Base-by-base conservation (phyloP, 2,888 invertebrate genomes). In the Lacanobia wlatinum region DNA sequence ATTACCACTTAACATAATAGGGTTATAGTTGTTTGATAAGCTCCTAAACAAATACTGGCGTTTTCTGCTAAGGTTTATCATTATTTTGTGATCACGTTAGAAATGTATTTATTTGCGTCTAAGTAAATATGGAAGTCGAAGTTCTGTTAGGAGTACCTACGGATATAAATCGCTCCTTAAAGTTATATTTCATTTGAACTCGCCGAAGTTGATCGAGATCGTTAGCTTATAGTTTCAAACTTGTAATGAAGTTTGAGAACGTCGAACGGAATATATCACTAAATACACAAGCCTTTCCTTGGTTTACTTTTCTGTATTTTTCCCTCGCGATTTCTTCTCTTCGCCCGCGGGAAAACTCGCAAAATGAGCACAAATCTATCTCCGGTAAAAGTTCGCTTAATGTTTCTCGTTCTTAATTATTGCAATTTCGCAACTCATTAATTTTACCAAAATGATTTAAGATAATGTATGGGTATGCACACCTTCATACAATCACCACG, bases 181-280 rank as follows among this genome's bases (percentile, higher is more conserved):
- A 76, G 58, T 69, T 74, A 65, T 70, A 66, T 70, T 74, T 85
- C 3, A 76, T 74, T 72, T 71, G 50, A 56, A 66, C 59, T 62
- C 53, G 28, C 53, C 43, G 50, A 79, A 72, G 61, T 70, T 56
- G 58, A 43, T 50, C 50, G 64, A 58, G 68, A 74, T 76, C 74
- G 72, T 74, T 84, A 78, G 34, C 70, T 73, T 64, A 65, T 67
- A 68, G 68, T 72, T 83, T 69, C 63, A 59, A 85, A 83, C 48
- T 79, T 73, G 56, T 66, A 67, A 76, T 73, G 65, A 83, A 76
- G 73, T 72, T 83, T 67, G 43, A 10, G 48, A 65, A 76, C 50
- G 68, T 68, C 56, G 43, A 58, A 53, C 28, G 21, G 40, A 34
- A 67, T 68, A 70, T 65, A 69, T 82, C 40, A 43, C 7, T 38